phyloP scores from a whole-genome alignment of 2,888 invertebrate genomes.

The Euproctis similis region DNA sequence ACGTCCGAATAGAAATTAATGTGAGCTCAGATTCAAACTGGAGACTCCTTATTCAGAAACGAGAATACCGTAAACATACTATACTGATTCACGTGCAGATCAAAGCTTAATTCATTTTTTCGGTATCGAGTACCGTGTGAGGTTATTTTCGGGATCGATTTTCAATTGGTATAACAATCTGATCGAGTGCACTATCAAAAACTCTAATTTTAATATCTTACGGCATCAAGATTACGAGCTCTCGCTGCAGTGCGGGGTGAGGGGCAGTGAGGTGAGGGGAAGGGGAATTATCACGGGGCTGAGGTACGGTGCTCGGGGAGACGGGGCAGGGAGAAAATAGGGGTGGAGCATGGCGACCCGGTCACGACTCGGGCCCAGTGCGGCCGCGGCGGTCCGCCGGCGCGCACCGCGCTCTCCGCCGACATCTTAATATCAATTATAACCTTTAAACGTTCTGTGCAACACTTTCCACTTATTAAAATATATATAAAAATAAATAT shows the following conservation, averaged over 20 bases:
- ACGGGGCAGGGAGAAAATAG: slow-evolving; percentile 19
- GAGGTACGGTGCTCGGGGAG: slow-evolving; percentile 7
- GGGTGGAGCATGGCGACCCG: slow-evolving; percentile 1
- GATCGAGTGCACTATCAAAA: no score
- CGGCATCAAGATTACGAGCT: slow-evolving; percentile 60
- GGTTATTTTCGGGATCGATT: no score
- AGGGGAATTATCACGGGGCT: slow-evolving; percentile 13
- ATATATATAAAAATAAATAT: slow-evolving; percentile 14
- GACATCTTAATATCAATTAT: slow-evolving; percentile 9
- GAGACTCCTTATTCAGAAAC: no score
- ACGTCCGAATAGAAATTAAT: no score
- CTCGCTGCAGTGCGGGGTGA: slow-evolving; percentile 60
- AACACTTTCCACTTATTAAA: slow-evolving; percentile 16
- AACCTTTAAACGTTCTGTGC: slow-evolving; percentile 24
- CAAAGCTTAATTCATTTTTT: no score
- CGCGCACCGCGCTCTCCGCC: slow-evolving; percentile 54
- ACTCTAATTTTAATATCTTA: slow-evolving; percentile 63
- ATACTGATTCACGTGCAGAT: no score
- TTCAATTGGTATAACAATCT: no score
- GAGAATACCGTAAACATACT: no score
- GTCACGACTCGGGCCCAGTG: slow-evolving; percentile 34
- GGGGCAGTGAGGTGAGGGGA: slow-evolving; percentile 21
- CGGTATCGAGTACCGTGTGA: no score
- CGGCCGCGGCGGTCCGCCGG: slow-evolving; percentile 70
- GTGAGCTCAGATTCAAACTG: no score